Conservation (phyloP, 2,888 invertebrate species). For the Elegia similella region DNA sequence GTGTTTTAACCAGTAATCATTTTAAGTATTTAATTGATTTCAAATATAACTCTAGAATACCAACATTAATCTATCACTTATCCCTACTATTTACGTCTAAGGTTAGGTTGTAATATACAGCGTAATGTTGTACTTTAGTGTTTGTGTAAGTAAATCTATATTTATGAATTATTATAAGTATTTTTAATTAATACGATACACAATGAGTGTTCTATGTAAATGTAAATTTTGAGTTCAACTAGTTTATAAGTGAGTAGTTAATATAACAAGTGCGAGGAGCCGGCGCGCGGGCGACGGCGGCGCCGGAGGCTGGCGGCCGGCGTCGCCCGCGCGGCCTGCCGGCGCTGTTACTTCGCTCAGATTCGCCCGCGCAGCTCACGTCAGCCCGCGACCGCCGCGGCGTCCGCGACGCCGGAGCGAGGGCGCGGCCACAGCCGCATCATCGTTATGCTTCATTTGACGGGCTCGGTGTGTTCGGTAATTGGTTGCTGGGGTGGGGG, state of each 20-base stretch:
- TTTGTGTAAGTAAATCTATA: constrained; percentile 71
- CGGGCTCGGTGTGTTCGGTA: constrained; percentile 35
- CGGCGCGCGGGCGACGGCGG: constrained; percentile 24
- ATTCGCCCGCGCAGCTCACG: constrained; percentile 55
- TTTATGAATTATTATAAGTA: constrained; percentile 74
- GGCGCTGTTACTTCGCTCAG: constrained; percentile 70
- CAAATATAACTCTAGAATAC: constrained; percentile 26
- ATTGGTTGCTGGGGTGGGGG: constrained; percentile 38
- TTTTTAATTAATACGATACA: constrained; percentile 65
- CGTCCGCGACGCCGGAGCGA: constrained; percentile 14
- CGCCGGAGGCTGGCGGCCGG: constrained; percentile 27
- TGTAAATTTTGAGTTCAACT: constrained; percentile 75
- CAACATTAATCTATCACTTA: constrained; percentile 50
- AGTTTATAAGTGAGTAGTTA: constrained; percentile 52
- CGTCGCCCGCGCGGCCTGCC: constrained; percentile 33
- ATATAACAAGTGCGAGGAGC: constrained; percentile 39
- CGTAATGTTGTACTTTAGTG: constrained; percentile 62
- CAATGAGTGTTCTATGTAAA: constrained; percentile 71
- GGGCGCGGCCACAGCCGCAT: constrained; percentile 2
- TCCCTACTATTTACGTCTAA: constrained; percentile 71
- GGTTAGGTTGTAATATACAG: constrained; percentile 64
- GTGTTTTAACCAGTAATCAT: constrained; percentile 44
- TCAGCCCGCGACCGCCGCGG: constrained; percentile 18
- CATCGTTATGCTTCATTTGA: constrained; percentile 30
- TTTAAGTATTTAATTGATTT: constrained; percentile 47